Evolutionary conservation across 2,113 vertebrate genomes (phyloP), one percentile per base, ranked within the genome.

Genomic region (Actenoides lindsayi): DNA sequence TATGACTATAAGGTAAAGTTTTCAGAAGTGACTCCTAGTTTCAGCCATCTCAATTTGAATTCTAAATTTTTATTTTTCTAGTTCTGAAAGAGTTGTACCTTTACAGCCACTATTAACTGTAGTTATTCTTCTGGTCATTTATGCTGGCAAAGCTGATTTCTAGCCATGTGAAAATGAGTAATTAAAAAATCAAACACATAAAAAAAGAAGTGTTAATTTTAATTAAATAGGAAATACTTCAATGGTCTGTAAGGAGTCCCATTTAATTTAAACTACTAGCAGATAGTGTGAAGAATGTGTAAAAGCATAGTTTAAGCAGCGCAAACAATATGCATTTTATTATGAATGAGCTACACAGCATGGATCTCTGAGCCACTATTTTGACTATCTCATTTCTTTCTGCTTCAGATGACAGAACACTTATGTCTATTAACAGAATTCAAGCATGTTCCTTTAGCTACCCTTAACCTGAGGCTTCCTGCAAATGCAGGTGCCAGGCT

Each of bases 401-500:
- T 77, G 16, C 41, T 73, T 90, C 57, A 67, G 64, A 65, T 21
- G 51, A 57, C 33, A 86, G 57, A 70, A 48, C 33, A 69, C 21
- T 57, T 63, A 18, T 10, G 23, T 14, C 39, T 92, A 60, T 92
- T 83, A 91, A 86, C 15, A 54, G 59, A 76, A 92, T 83, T 91
- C 75, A 92, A 91, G 56, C 35, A 83, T 20, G 23, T 76, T 64
- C 27, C 33, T 83, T 97, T 71, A 95, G 69, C n/a, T 84, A 30
- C 44, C 71, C 78, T 94, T 90, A 97, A 90, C 70, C 11, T 64
- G 84, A 84, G 62, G 19, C 31, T 93, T 77, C 56, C 54, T 84
- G 59, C 50, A 94, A 86, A 76, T 64, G 65, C 41, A 60, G 67
- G 46, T n/a, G 27, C 14, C 83, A 73, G 64, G 16, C 44, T 90